phyloP scores from a whole-genome alignment of 2,888 invertebrate species.

The Proisotoma minuta region DNA sequence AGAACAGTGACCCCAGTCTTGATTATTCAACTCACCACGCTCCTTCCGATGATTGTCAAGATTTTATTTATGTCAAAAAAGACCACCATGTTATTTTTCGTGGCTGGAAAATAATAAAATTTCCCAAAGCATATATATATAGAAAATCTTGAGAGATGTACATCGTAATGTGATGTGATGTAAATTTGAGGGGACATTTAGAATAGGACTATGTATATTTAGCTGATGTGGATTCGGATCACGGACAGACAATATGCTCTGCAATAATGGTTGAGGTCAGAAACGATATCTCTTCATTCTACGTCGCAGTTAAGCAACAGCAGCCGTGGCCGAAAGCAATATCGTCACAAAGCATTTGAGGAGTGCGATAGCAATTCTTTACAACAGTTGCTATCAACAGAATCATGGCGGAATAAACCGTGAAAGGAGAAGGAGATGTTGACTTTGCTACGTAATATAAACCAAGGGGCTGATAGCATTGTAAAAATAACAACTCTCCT shows the following conservation, averaged over 20 bases:
- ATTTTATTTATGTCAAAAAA: too few relatives aligned
- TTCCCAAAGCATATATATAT: too few relatives aligned
- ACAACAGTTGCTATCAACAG: neutral
- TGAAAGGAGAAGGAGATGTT: neutral
- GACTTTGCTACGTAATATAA: too few relatives aligned
- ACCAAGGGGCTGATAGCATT: neutral
- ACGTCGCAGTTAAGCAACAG: neutral
- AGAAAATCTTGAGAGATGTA: too few relatives aligned
- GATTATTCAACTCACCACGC: slow-evolving; percentile 34
- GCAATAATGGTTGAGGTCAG: slow-evolving; percentile 9
- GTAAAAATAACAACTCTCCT: slow-evolving; percentile 10
- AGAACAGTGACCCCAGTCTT: slow-evolving; percentile 38
- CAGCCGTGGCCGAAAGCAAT: neutral
- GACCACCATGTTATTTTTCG: too few relatives aligned
- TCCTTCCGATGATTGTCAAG: too few relatives aligned
- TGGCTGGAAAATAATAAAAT: too few relatives aligned
- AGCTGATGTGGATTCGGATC: slow-evolving; percentile 47
- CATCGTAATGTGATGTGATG: too few relatives aligned
- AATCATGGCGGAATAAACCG: neutral
- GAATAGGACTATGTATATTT: too few relatives aligned
- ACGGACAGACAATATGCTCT: slow-evolving; percentile 45
- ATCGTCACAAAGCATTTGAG: neutral
- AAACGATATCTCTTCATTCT: slow-evolving; percentile 5
- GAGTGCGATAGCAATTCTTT: neutral
- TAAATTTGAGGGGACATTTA: too few relatives aligned